Conservation (phyloP, 2,888 invertebrate genomes). For the Nephrotoma appendiculata region DNA sequence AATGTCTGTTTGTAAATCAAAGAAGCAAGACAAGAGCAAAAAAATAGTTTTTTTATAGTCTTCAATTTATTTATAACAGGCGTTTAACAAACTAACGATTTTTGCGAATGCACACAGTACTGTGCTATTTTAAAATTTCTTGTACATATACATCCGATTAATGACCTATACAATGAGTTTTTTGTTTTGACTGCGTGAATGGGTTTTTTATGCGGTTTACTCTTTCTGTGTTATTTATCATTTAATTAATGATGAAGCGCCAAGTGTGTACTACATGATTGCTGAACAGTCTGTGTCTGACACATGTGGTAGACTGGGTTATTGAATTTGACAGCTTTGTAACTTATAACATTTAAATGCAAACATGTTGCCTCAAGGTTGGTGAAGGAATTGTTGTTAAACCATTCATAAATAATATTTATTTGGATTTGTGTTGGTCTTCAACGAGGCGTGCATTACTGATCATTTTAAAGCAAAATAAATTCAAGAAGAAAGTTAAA, state of each 20-base stretch:
- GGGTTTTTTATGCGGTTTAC: background rate
- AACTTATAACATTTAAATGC: too few relatives aligned
- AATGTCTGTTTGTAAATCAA: background rate
- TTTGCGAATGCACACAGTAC: background rate
- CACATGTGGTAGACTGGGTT: background rate
- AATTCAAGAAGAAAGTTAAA: too few relatives aligned
- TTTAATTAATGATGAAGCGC: background rate
- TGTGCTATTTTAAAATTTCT: background rate
- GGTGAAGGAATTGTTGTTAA: too few relatives aligned
- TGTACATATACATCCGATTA: background rate
- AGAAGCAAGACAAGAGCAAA: background rate
- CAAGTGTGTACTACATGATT: background rate
- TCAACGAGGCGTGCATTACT: too few relatives aligned
- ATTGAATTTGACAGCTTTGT: too few relatives aligned
- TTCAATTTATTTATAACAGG: background rate
- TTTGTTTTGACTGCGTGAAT: background rate
- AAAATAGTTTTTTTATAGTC: background rate
- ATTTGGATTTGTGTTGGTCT: too few relatives aligned
- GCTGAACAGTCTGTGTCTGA: background rate
- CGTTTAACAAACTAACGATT: background rate
- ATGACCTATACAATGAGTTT: background rate
- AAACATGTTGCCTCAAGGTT: too few relatives aligned
- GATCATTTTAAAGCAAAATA: too few relatives aligned
- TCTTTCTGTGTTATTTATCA: background rate
- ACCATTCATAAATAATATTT: too few relatives aligned